Base-by-base conservation (phyloP, 2,113 vertebrate genomes). In the Echinops telfairi region DNA sequence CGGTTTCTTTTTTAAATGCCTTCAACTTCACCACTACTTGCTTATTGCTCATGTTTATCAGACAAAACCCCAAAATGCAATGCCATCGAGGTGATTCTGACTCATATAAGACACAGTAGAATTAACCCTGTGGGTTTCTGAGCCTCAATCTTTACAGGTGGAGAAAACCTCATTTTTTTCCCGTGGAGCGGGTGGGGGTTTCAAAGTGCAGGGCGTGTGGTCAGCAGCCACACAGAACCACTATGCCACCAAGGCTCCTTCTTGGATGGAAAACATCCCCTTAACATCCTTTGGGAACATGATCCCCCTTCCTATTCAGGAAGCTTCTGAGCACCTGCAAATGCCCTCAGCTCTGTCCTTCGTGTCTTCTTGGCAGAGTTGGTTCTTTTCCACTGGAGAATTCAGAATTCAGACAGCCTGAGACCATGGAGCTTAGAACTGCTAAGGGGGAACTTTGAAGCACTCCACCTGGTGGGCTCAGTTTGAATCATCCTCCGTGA, bases 261-360 rank as follows among this genome's bases (percentile, higher is more conserved):
- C 47, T 4, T 53, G 79, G 43, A 88, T 87, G 9, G 70, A 71
- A 95, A 86, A 86, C 12, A 31, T 76, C 75, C 36, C 47, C 38
- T 94, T 94, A 36, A n/a, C n/a, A 70, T 40, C 53, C 25, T 73
- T 90, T 78, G 88, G 84, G 79, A 91, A 91, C 11, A 91, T 68
- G 77, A 83, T 60, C 57, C 23, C 40, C 71, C 43, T 87, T 70
- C 75, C 87, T 94, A 82, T 90, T 81, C 88, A 53, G 60, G 64
- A 33, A 88, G 40, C 31, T 89, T 94, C 14, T 64, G 40, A 71
- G 20, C 23, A 68, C 43, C 17, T n/a, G 16, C 60, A 94, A 9
- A 43, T 71, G 89, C 89, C 64, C 73, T 75, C 76, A n/a, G 19
- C 33, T 83, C 79, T 92, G 86, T 77, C n/a, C 38, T 90, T 91